Percentiles rank a stretch among this genome's conserved stretches.
These are phyloP conservation scores for Drosophila percnosoma DNA, from an alignment of 2,888 invertebrate species.

Conservation along the genomic window DNA sequence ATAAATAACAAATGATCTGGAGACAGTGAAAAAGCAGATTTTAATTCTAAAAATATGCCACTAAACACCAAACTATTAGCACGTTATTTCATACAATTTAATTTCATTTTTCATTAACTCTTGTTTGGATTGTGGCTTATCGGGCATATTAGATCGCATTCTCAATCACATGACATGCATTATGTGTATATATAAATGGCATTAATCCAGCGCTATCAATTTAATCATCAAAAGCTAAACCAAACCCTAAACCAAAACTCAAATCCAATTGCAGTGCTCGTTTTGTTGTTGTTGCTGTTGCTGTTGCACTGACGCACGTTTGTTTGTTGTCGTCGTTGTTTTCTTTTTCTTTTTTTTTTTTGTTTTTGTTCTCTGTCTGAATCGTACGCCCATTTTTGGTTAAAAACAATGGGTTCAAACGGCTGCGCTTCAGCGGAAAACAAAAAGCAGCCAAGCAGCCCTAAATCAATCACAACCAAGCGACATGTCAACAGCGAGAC, in stretches of 20 bases:
- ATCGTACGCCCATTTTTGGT: slow-evolving; percentile 70
- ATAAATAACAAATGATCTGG: not conserved
- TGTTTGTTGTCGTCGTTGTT: slow-evolving; percentile 33
- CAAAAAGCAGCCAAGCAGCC: slow-evolving; percentile 69
- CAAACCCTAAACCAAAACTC: slow-evolving; percentile 7
- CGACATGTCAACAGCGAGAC: slow-evolving; percentile 73
- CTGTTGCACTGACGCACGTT: slow-evolving; percentile 33
- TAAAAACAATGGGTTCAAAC: slow-evolving; percentile 79
- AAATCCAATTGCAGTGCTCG: slow-evolving; percentile 15
- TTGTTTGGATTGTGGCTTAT: too few species aligned
- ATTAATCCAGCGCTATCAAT: slow-evolving; percentile 39
- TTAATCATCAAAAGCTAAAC: slow-evolving; percentile 16
- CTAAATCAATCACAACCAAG: slow-evolving; percentile 78
- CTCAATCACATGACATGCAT: slow-evolving; percentile 9
- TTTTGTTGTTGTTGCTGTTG: slow-evolving; percentile 17
- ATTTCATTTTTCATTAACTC: not conserved
- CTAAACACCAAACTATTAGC: not conserved
- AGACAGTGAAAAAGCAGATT: not conserved
- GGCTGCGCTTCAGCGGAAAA: slow-evolving; percentile 75
- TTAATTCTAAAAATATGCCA: not conserved
- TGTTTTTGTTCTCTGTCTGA: slow-evolving; percentile 36
- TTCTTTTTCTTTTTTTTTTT: not conserved
- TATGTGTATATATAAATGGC: not conserved
- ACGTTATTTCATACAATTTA: not conserved
- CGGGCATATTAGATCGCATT: not conserved